Conservation (phyloP, 2,113 vertebrate species). For the Pogonocichla stellata region DNA sequence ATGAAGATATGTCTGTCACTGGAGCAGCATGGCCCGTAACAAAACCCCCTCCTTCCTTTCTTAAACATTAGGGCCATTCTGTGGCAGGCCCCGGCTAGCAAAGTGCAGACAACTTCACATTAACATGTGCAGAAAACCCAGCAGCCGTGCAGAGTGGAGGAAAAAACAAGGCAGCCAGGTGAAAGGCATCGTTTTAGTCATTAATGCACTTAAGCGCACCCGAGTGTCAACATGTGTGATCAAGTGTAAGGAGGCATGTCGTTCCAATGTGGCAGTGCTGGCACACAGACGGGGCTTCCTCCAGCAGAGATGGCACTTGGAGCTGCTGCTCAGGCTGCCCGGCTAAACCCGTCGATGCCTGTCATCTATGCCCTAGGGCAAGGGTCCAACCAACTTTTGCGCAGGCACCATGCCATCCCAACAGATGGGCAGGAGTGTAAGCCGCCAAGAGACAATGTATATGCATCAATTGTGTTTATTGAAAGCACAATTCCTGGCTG, state of each 20-base stretch:
- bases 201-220: slow-evolving; percentile 64
- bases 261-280: slow-evolving; percentile 39
- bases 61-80: background rate
- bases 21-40: background rate
- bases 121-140: slow-evolving; percentile 13
- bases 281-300: slow-evolving; percentile 51
- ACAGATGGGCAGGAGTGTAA: slow-evolving; percentile 76
- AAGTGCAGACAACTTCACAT: background rate
- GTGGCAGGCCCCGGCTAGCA: background rate
- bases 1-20: background rate
- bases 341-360: slow-evolving; percentile 66
- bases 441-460: slow-evolving; percentile 74
- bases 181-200: slow-evolving; percentile 56
- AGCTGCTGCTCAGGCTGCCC: slow-evolving; percentile 65
- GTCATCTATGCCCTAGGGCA: slow-evolving; percentile 75
- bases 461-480: slow-evolving; percentile 72
- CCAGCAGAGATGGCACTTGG: slow-evolving; percentile 63
- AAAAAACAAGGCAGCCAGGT: slow-evolving; percentile 30
- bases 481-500: slow-evolving; percentile 60
- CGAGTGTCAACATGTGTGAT: slow-evolving; percentile 59
- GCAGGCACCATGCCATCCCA: slow-evolving; percentile 76
- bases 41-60: background rate
- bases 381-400: slow-evolving; percentile 74
- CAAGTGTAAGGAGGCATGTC: slow-evolving; percentile 63
- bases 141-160: background rate